Base-by-base conservation (phyloP, 1,140 invertebrate genomes). In the Sminthurinus signatus region DNA sequence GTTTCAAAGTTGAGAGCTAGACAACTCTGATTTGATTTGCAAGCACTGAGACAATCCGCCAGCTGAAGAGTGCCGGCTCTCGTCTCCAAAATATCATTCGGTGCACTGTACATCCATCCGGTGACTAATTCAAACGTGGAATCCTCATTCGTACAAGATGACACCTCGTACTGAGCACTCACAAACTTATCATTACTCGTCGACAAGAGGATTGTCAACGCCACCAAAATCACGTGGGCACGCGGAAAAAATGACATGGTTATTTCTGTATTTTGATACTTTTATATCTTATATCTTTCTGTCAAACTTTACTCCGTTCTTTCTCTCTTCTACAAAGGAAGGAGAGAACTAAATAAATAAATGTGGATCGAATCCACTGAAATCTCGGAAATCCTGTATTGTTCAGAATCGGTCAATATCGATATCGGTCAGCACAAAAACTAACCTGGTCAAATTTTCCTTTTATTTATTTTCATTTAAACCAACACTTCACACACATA, bases 1-100 rank as follows among this genome's bases (percentile, higher is more conserved):
- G 80, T 81, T 72, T 81, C 80, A 72, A 80, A 81, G 70, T 81
- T 81, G 65, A 81, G 74, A 25, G 79, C 71, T 54, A 73, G 71
- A 67, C 80, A 81, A 25, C 74, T 73, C 5, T 67, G 31, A 68
- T 81, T 80, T 5, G 67, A 62, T 25, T 74, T 72, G 67, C 80
- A 81, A 27, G 75, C 71, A 19, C 75, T 73, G 17, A 81, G 72
- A 64, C 80, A 81, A 21, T 82, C 79, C 4, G 76, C 74, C 12
- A 81, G 67, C 62, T 78, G 75, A 28, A 82, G 75, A 1, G 78
- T 79, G 21, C 78, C 80, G 0, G 78, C 74, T 27, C 74, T 70
- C 23, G 79, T 78, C 65, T 78, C 77, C 12, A 81, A 68, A 51
- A 80, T 77, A 56, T 79, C 77, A 1, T 74, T 67, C 0, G 80